A percentile compares a stretch with the other conserved stretches of the same genome.
Evolutionary conservation across 2,888 invertebrate genomes (phyloP).

Genomic region (Neria commutata): DNA sequence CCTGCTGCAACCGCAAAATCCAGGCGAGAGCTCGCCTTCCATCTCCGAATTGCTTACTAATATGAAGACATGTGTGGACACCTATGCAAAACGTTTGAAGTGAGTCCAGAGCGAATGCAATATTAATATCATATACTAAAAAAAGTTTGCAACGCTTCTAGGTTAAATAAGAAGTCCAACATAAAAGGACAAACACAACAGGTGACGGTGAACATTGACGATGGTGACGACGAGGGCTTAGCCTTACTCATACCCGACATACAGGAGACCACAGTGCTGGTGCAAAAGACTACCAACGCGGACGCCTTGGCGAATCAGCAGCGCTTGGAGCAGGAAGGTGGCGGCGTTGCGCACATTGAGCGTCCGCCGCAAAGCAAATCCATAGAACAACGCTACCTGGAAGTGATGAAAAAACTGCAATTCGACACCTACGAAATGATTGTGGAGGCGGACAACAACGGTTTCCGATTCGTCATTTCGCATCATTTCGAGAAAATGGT

Average conservation of each 20-base stretch:
- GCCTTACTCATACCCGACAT: conserved; percentile 90
- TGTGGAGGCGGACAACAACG: conserved; percentile 75
- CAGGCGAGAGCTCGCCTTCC: conserved; percentile 64
- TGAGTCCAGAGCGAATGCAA: conserved; percentile 54
- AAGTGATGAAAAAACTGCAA: conserved; percentile 86
- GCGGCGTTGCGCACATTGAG: conserved; percentile 58
- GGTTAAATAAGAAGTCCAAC: conserved; percentile 69
- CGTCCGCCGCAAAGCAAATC: conserved; percentile 65
- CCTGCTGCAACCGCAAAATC: conserved; percentile 68
- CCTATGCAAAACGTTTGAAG: conserved; percentile 85
- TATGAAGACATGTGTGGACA: conserved; percentile 91
- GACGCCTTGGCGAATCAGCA: conserved; percentile 50
- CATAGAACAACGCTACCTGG: conserved; percentile 79
- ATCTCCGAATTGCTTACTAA: conserved; percentile 80
- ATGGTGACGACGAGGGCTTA: conserved; percentile 87
- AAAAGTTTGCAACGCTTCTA: conserved; percentile 49
- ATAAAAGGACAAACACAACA: conserved; percentile 61
- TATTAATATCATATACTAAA: not conserved
- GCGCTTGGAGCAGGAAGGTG: conserved; percentile 42
- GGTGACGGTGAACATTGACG: conserved; percentile 65
- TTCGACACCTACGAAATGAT: conserved; percentile 95
- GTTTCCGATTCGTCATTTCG: conserved; percentile 82
- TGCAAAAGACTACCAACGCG: conserved; percentile 57
- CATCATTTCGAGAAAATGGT: conserved; percentile 91
- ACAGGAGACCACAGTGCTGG: conserved; percentile 66